Conservation (phyloP, 2,113 vertebrate genomes). For the Toxostoma redivivum region DNA sequence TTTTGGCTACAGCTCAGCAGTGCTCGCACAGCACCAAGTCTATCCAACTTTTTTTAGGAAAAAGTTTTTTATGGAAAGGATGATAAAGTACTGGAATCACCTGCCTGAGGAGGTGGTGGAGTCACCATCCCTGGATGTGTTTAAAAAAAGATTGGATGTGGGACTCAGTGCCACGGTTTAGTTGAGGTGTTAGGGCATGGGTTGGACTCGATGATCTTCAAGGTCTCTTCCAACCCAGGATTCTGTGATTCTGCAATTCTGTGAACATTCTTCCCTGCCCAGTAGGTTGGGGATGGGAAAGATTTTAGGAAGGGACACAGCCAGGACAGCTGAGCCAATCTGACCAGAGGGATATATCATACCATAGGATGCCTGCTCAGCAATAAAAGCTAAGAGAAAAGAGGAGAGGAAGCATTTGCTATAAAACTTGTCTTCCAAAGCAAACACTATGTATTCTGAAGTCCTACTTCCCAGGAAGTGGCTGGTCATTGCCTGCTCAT, state of each 20-base stretch:
- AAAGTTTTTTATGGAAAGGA: rapidly evolving
- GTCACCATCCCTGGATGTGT: neutral
- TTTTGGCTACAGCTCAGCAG: neutral
- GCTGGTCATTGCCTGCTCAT: neutral
- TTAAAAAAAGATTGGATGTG: neutral
- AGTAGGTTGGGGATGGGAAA: neutral
- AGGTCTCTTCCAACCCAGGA: neutral
- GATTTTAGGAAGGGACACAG: neutral
- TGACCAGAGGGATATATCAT: neutral
- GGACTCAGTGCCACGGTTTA: neutral
- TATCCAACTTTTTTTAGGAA: neutral
- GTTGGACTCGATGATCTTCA: too few species aligned
- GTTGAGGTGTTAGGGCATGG: neutral
- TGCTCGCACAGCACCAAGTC: neutral
- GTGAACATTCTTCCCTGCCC: neutral
- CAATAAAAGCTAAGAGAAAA: neutral
- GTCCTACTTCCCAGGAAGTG: neutral
- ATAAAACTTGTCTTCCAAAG: neutral
- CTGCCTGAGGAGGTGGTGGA: neutral
- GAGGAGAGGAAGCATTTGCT: neutral
- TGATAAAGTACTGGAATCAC: neutral
- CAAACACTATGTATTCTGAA: neutral
- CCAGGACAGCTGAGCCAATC: neutral
- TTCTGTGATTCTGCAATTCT: neutral
- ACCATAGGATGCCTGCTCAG: neutral